Conservation (phyloP, 2,888 invertebrate genomes). For the Sclerodermus sp. region DNA sequence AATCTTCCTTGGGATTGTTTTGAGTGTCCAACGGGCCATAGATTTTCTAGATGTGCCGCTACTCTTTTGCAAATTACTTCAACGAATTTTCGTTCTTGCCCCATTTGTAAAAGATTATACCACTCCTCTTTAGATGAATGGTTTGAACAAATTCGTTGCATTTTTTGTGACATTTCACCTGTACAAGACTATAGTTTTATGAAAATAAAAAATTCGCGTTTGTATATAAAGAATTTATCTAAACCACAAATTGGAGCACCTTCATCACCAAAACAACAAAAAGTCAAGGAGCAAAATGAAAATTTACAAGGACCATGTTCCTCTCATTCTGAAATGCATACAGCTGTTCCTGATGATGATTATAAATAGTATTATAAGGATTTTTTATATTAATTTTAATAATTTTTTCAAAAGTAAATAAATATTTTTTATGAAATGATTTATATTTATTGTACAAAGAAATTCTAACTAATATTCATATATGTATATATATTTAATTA, state of each 20-base stretch:
- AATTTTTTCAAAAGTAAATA: too few species aligned
- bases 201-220: background rate
- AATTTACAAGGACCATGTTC: too few species aligned
- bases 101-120: conserved; percentile 44
- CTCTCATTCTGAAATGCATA: too few species aligned
- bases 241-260: background rate
- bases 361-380: too few species aligned
- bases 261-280: too few species aligned
- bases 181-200: conserved; percentile 33
- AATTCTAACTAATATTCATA: too few species aligned
- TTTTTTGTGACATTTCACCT: conserved; percentile 46
- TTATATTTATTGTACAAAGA: too few species aligned
- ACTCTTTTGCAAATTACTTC: conserved; percentile 47
- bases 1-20: conserved; percentile 42
- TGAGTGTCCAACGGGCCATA: conserved; percentile 45
- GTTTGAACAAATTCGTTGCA: conserved; percentile 38
- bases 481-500: too few species aligned
- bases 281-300: too few species aligned
- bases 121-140: conserved; percentile 43
- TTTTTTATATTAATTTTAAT: too few species aligned
- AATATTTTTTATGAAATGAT: too few species aligned
- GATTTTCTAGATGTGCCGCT: conserved; percentile 46
- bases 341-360: too few species aligned
- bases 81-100: conserved; percentile 38
- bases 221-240: conserved; percentile 20